Conservation (phyloP, 2,113 vertebrate species). For the Coturnix japonica region DNA sequence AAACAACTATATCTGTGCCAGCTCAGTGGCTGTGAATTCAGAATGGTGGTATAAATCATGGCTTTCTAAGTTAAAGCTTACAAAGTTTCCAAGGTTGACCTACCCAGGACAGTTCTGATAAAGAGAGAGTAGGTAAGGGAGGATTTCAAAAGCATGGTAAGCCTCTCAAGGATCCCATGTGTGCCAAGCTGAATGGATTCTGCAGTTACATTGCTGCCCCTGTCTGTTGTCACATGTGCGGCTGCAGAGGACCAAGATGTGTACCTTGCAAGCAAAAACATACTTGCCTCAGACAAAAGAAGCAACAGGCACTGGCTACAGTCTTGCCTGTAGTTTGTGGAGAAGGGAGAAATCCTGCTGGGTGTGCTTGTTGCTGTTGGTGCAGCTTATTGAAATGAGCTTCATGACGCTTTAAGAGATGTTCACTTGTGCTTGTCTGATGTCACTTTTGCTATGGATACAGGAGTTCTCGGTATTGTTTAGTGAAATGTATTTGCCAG, state of each 20-base stretch:
- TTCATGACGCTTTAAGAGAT: not conserved
- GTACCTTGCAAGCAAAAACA: not conserved
- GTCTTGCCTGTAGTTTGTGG: not conserved
- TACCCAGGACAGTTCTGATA: not conserved
- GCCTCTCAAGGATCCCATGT: not conserved
- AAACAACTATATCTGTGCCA: not conserved
- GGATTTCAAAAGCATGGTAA: not conserved
- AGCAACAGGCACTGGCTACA: not conserved
- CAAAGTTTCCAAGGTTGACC: not conserved
- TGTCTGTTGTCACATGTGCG: fast-evolving
- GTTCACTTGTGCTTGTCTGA: not conserved
- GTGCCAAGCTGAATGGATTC: not conserved
- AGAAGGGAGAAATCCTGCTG: not conserved
- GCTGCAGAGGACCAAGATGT: not conserved
- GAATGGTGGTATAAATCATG: not conserved
- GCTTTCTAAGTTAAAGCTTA: not conserved
- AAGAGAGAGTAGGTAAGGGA: not conserved
- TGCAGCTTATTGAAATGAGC: not conserved
- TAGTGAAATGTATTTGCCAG: constrained; percentile 36
- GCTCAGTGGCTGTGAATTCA: not conserved
- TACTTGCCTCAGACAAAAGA: not conserved
- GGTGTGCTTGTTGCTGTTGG: not conserved
- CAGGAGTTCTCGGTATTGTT: not conserved
- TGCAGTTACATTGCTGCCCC: not conserved
- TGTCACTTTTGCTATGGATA: not conserved